Conservation (phyloP, 2,797 vertebrate genomes). For the Manis javanica region DNA sequence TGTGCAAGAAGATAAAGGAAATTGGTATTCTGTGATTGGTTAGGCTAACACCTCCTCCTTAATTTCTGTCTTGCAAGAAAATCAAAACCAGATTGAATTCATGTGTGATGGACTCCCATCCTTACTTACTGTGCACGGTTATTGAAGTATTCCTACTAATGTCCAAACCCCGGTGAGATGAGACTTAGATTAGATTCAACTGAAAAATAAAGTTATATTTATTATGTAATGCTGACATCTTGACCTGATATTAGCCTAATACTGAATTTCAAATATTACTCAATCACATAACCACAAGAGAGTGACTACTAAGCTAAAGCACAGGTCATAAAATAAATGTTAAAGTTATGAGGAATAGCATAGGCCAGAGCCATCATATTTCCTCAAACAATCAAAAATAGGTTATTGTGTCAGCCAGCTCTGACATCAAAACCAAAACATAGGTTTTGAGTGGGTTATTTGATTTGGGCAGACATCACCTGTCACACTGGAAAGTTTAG, state of each 20-base stretch:
- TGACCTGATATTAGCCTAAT: background rate
- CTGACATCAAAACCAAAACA: background rate
- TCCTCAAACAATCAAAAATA: background rate
- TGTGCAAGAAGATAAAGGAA: background rate
- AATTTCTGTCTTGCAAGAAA: conserved; percentile 21
- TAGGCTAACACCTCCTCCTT: background rate
- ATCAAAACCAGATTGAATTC: conserved; percentile 11
- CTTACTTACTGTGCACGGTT: background rate
- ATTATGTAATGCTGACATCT: background rate
- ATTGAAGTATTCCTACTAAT: background rate
- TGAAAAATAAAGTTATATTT: background rate
- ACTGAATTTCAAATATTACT: background rate
- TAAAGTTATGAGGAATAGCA: background rate
- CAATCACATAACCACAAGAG: too few species aligned
- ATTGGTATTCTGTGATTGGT: background rate
- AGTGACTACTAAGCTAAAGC: background rate
- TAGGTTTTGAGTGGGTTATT: background rate
- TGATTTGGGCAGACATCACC: background rate
- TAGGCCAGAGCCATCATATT: background rate
- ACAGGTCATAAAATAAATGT: background rate
- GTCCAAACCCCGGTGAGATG: background rate
- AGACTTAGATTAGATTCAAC: background rate
- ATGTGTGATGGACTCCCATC: background rate
- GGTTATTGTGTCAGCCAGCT: background rate
- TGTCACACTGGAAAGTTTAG: background rate